phyloP scores from a whole-genome alignment of 2,888 invertebrate species.

The Cabera pusaria region DNA sequence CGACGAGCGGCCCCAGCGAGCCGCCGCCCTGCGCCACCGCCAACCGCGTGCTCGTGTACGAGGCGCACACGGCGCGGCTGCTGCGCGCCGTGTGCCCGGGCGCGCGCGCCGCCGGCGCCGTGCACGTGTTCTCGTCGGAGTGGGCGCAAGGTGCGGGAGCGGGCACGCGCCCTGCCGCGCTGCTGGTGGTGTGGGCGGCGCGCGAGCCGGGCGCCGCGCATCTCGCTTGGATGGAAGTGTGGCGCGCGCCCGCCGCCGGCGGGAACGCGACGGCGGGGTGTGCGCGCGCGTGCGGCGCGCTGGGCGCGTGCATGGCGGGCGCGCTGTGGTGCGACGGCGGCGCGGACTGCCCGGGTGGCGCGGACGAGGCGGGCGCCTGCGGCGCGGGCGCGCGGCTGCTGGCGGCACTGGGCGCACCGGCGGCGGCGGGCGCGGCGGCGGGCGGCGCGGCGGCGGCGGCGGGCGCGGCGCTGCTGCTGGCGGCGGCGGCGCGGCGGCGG shows the following conservation, averaged over 20 bases:
- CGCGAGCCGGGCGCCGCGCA: conserved; percentile 91
- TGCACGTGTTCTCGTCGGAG: conserved; percentile 92
- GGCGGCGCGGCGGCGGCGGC: conserved; percentile 70
- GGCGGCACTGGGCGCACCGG: conserved; percentile 85
- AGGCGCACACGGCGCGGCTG: conserved; percentile 82
- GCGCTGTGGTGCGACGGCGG: conserved; percentile 90
- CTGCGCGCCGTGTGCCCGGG: conserved; percentile 89
- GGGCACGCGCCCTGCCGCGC: conserved; percentile 82
- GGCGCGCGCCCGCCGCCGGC: conserved; percentile 42
- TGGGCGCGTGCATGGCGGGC: conserved; percentile 90
- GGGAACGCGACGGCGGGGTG: conserved; percentile 56
- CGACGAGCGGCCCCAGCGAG: conserved; percentile 83
- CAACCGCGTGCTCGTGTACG: conserved; percentile 92
- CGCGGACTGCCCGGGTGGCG: conserved; percentile 57
- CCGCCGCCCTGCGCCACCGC: conserved; percentile 88
- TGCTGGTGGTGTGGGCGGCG: conserved; percentile 92
- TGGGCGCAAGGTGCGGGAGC: conserved; percentile 84
- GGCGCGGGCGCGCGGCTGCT: conserved; percentile 69
- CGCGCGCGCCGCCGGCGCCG: conserved; percentile 66
- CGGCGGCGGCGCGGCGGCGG: conserved; percentile 80
- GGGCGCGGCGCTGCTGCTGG: conserved; percentile 69
- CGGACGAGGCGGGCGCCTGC: conserved; percentile 85
- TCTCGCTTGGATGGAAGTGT: conserved; percentile 87
- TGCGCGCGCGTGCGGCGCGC: conserved; percentile 84
- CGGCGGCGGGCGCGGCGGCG: conserved; percentile 84